Conservation (phyloP, 1,140 invertebrate genomes). For the Holotrichia oblita region DNA sequence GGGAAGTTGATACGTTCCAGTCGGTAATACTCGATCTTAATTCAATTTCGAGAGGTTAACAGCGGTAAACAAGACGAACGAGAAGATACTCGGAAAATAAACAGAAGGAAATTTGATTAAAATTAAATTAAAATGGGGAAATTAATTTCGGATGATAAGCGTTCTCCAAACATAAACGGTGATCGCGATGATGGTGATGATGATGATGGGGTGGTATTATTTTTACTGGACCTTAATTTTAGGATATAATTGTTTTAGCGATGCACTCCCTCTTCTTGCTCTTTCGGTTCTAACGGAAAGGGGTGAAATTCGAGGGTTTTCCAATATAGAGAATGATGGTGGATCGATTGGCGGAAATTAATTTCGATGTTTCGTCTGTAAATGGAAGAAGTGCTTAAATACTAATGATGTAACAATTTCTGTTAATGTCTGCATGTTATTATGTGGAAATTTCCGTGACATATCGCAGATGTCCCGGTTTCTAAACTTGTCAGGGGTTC, state of each 20-base stretch:
- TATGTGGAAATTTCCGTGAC: not conserved
- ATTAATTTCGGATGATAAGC: not conserved
- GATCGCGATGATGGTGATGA: not conserved
- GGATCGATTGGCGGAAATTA: too few relatives aligned
- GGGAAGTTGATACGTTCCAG: not conserved
- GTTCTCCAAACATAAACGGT: not conserved
- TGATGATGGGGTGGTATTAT: slow-evolving; percentile 3
- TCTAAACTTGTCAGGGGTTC: not conserved
- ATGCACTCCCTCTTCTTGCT: not conserved
- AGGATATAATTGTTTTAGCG: not conserved
- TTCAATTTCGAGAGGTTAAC: not conserved
- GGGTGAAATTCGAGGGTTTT: too few relatives aligned
- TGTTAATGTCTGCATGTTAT: too few relatives aligned
- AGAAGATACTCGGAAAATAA: not conserved
- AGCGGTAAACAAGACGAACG: not conserved
- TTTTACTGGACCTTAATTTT: not conserved
- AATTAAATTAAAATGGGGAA: slow-evolving; percentile 6
- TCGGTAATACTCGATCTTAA: not conserved
- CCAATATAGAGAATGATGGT: too few relatives aligned
- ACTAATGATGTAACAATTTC: too few relatives aligned
- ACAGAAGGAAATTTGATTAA: slow-evolving; percentile 14
- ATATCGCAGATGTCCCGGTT: slow-evolving; percentile 18
- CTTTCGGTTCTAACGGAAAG: not conserved
- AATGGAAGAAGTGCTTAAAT: too few relatives aligned
- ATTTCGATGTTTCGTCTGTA: too few relatives aligned